Evolutionary conservation across 23 tunicate species (phyloP), one percentile per base, ranked within the genome.

Genomic region (Clavelina lepadiformis): DNA sequence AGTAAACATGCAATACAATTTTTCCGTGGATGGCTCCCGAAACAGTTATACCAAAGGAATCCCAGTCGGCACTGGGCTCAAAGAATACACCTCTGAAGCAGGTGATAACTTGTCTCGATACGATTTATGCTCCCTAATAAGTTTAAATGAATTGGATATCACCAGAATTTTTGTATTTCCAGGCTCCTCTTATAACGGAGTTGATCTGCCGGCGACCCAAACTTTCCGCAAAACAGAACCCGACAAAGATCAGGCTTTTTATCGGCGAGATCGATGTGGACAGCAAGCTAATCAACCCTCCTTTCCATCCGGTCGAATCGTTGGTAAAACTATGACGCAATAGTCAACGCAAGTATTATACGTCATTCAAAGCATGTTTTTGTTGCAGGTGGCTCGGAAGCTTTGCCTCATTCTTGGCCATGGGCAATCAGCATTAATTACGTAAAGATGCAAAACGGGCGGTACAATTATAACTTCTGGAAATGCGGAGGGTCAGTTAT

Each of bases 361-460:
- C 13, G n/a, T n/a, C n/a, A 53, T 26, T 26, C 27, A 21, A 26
- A 26, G 37, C 47, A 23, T 6, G 23, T 22, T 19, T 55, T 55
- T 35, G 20, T 5, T 38, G 0, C 51, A 79, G 85, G 85, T 68
- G 85, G 85, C 8, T 21, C 51, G 0, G 70, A 79, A 30, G 85
- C 85, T 23, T 13, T 68, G 1, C 63, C 85, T 15, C 76, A 79
- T 58, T 46, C 85, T 5, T 79, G 85, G 85, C 85, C 85, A 33
- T 79, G 85, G 85, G 33, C 73, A 27, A 34, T 79, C 13, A 79
- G 85, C 36, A 79, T 79, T 2, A 79, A 79, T 53, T 24, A 50
- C 2, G 41, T 79, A 3, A 41, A 34, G 26, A 28, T 61, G 22
- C 26, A 45, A 32, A 29, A 28, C 49, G 62, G 61, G 45, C 13